Evolutionary conservation across 2,888 invertebrate genomes (phyloP).

Genomic region (Pandemis corylana): DNA sequence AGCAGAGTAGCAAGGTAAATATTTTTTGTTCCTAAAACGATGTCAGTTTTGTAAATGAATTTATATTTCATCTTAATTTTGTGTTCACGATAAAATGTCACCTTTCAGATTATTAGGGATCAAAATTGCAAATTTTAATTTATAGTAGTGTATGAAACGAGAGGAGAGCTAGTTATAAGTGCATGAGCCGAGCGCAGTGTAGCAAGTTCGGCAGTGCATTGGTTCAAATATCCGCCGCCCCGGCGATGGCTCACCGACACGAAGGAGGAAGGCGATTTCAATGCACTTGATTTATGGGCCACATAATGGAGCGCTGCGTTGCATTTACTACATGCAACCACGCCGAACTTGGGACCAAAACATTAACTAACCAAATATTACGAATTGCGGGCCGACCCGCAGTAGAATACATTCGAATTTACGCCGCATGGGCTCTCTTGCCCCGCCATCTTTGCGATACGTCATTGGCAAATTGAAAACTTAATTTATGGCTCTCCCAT

Average conservation of each 20-base stretch:
- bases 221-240: slow-evolving; percentile 75
- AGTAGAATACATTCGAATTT: slow-evolving; percentile 36
- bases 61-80: no score
- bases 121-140: not conserved
- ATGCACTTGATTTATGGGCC: slow-evolving; percentile 80
- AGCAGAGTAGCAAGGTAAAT: no score
- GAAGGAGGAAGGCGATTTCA: slow-evolving; percentile 82
- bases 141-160: not conserved
- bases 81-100: no score
- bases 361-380: slow-evolving; percentile 59
- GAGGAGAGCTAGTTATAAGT: slow-evolving; percentile 13
- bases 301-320: slow-evolving; percentile 76
- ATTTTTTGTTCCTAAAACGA: no score
- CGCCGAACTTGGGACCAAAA: slow-evolving; percentile 55
- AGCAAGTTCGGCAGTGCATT: slow-evolving; percentile 58
- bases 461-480: slow-evolving; percentile 77
- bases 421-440: slow-evolving; percentile 22
- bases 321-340: slow-evolving; percentile 76
- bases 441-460: slow-evolving; percentile 63
- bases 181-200: slow-evolving; percentile 26
- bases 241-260: slow-evolving; percentile 75
- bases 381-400: slow-evolving; percentile 46
- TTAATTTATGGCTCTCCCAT: slow-evolving; percentile 71
- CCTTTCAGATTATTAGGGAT: not conserved
- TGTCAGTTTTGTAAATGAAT: no score